phyloP scores from a whole-genome alignment of 1,140 invertebrate genomes.

The Ooceraea biroi region DNA sequence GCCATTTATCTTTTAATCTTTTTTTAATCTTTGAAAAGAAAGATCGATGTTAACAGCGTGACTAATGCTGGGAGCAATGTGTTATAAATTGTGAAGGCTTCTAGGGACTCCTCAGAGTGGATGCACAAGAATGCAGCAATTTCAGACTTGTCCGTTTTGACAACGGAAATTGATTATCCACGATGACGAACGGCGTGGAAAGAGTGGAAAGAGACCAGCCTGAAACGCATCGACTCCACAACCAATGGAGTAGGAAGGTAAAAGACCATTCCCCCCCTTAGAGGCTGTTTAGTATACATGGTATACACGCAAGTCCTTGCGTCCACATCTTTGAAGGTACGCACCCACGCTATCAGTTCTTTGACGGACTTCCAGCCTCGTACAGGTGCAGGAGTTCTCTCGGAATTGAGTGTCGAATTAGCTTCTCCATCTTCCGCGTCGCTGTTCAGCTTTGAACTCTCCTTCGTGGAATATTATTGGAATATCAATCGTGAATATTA shows the following conservation, averaged over 20 bases:
- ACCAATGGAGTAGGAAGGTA: conserved; percentile 75
- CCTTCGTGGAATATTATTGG: background rate
- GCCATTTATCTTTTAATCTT: too few species aligned
- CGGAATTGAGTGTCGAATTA: conserved; percentile 2
- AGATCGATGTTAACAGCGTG: background rate
- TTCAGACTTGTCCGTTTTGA: conserved; percentile 62
- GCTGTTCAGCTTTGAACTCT: background rate
- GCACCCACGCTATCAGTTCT: conserved; percentile 81
- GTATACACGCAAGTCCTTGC: conserved; percentile 64
- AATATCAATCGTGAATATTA: background rate
- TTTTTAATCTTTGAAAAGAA: background rate
- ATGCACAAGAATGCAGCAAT: conserved; percentile 42
- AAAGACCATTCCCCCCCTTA: conserved; percentile 75
- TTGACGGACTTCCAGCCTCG: conserved; percentile 75
- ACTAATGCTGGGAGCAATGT: background rate
- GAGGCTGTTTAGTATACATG: conserved; percentile 42
- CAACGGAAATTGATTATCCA: conserved; percentile 43
- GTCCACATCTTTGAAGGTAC: conserved; percentile 74
- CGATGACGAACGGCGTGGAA: conserved; percentile 34
- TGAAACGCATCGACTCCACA: conserved; percentile 65
- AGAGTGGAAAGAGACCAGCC: conserved; percentile 64
- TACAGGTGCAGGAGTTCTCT: conserved; percentile 71
- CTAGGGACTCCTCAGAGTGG: background rate
- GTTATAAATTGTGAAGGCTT: background rate
- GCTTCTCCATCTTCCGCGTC: background rate